These are phyloP conservation scores for Anas capensis DNA, from an alignment of 2,797 vertebrate species.

Conservation along the genomic window DNA sequence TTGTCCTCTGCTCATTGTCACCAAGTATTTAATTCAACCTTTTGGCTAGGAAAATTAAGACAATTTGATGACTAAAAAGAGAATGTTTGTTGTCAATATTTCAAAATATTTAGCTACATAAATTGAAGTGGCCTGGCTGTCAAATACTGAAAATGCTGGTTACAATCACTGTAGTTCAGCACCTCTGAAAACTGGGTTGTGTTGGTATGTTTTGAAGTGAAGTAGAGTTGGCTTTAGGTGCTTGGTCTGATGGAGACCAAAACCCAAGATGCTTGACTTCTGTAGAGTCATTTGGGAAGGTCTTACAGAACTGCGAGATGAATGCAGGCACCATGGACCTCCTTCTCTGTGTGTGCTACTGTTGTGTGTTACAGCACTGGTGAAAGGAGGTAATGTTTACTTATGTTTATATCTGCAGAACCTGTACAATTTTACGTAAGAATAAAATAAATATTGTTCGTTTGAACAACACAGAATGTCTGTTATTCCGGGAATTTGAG, in stretches of 20 bases:
- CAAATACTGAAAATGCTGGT: neutral
- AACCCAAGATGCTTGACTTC: neutral
- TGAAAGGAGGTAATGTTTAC: conserved; percentile 52
- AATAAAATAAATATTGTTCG: conserved; percentile 63
- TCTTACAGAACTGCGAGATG: neutral
- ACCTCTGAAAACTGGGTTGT: neutral
- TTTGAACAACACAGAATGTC: conserved; percentile 44
- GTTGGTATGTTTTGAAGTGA: neutral
- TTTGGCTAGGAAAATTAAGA: neutral
- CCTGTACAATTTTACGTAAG: conserved; percentile 45
- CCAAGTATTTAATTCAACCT: neutral
- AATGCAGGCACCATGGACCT: neutral
- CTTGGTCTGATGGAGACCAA: neutral
- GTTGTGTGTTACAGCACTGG: neutral
- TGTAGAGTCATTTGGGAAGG: neutral
- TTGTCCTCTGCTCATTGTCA: neutral
- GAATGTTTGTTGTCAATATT: neutral
- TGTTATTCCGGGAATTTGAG: neutral
- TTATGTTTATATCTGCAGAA: conserved; percentile 38
- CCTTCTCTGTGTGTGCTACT: neutral
- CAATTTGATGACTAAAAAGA: neutral
- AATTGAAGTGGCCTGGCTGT: conserved; percentile 13
- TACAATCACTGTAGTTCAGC: neutral
- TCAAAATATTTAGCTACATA: conserved; percentile 14
- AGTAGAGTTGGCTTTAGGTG: neutral